Base-by-base conservation (phyloP, 2,113 vertebrate genomes). In the Piaya cayana region DNA sequence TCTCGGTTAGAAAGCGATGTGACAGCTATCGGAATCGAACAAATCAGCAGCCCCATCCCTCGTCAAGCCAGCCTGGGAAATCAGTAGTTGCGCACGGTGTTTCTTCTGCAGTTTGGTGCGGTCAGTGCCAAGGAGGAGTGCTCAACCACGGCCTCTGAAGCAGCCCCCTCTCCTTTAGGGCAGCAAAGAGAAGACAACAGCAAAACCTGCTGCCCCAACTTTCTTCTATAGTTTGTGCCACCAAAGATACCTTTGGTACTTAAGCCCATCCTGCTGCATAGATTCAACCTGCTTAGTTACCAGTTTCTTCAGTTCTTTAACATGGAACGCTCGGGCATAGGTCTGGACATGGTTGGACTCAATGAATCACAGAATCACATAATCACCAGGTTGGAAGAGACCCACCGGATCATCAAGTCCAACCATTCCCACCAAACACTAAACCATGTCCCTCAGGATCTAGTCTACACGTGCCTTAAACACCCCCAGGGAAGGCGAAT, bases 21-120 rank as follows among this genome's bases (percentile, higher is more conserved):
- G 63, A 63, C 30, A 58, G 36, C 45, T 16, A n/a, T 67, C 45
- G 50, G 58, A 79, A 70, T n/a, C 60, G 52, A 55, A 62, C 26
- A 42, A 45, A 56, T 15, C 76, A 70, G 26, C 76, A 91, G 30
- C 39, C 56, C 26, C 63, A 30, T 60, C 39, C 37, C 36, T 77
- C 18, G 0, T 6, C 47, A 58, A 5, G 21, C 30, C 62, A 18
- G 15, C 21, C n/a, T 37, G 68, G 69, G 74, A 60, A 76, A 58
- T 7, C 15, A 12, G 36, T 2, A 1, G 23, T 9, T n/a, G 25
- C 0, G 1, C 13, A 9, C 14, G 6, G 11, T 4, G 11, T 12
- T 50, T 1, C 0, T 23, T n/a, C 16, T 23, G 47, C 5, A 0
- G 27, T 2, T 9, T 13, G 7, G 26, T 9, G 19, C 27, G 6